Conservation (phyloP, 2,113 vertebrate species). For the Lethenteron reissneri region DNA sequence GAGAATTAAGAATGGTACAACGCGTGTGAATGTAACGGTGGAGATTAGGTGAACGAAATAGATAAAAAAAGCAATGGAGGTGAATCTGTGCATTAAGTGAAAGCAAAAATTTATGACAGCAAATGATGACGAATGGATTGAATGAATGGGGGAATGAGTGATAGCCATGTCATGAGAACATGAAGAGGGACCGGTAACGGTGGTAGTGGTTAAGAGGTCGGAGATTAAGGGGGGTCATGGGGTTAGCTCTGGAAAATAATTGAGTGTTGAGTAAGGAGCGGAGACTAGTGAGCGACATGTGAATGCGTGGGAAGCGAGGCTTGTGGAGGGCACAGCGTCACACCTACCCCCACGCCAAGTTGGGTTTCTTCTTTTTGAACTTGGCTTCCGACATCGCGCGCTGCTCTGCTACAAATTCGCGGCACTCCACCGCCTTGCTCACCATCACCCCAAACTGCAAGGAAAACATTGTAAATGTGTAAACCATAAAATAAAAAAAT, state of each 20-base stretch:
- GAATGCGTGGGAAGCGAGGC: neutral
- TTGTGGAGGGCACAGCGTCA: neutral
- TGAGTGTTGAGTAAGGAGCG: neutral
- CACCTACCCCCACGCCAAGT: neutral
- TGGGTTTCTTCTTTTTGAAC: neutral
- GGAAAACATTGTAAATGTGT: neutral
- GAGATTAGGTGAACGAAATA: too few relatives aligned
- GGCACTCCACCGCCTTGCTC: slow-evolving; percentile 2
- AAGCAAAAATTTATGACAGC: too few relatives aligned
- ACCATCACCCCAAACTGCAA: slow-evolving; percentile 6
- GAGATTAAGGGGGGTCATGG: neutral
- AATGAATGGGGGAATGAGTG: too few relatives aligned
- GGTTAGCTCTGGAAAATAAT: neutral
- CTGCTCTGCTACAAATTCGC: neutral
- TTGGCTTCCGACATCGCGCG: neutral
- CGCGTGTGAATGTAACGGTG: too few relatives aligned
- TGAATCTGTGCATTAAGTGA: too few relatives aligned
- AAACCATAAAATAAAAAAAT: slow-evolving; percentile 1
- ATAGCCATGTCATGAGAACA: too few relatives aligned
- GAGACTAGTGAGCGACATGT: neutral
- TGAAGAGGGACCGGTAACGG: too few relatives aligned
- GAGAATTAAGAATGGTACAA: too few relatives aligned
- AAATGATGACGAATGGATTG: too few relatives aligned
- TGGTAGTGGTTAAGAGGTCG: too few relatives aligned
- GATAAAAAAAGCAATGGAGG: too few relatives aligned